Evolutionary conservation across 2,888 invertebrate genomes (phyloP).

Genomic region (Synergus gifuensis): DNA sequence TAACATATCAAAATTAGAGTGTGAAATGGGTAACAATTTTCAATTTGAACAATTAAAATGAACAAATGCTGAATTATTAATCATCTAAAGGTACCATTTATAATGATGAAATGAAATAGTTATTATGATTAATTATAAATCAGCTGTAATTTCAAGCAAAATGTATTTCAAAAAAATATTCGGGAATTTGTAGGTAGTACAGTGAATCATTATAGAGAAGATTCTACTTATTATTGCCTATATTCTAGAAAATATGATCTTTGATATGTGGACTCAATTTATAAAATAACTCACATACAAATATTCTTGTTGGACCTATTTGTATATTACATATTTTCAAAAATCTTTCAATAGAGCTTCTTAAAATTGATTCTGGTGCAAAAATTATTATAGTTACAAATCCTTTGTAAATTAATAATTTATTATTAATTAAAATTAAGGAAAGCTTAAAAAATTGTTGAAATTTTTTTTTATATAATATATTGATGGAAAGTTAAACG

Average conservation of each 20-base stretch:
- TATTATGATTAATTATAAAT: not conserved
- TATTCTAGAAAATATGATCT: constrained; percentile 70
- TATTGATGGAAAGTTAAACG: constrained; percentile 57
- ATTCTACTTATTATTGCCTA: constrained; percentile 62
- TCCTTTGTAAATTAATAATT: not conserved
- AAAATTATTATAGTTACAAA: not conserved
- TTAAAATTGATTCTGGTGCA: not conserved
- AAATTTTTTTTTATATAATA: not conserved
- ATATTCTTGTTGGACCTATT: constrained; percentile 53
- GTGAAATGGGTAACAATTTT: too few species aligned
- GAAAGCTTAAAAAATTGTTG: not conserved
- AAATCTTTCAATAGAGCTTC: not conserved
- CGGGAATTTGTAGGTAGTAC: not conserved
- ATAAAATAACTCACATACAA: constrained; percentile 69
- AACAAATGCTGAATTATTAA: too few species aligned
- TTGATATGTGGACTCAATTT: constrained; percentile 72
- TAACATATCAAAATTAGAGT: too few species aligned
- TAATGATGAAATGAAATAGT: not conserved
- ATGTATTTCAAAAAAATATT: not conserved
- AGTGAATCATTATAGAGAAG: constrained; percentile 37
- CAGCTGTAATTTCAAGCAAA: too few species aligned
- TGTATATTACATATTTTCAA: constrained; percentile 12
- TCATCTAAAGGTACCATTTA: not conserved
- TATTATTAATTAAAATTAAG: not conserved
- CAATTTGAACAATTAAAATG: too few species aligned